A percentile compares a stretch with the other conserved stretches of the same genome.
Conservation (phyloP, 2,113 vertebrate species). For the Cochlearius cochlearius region DNA sequence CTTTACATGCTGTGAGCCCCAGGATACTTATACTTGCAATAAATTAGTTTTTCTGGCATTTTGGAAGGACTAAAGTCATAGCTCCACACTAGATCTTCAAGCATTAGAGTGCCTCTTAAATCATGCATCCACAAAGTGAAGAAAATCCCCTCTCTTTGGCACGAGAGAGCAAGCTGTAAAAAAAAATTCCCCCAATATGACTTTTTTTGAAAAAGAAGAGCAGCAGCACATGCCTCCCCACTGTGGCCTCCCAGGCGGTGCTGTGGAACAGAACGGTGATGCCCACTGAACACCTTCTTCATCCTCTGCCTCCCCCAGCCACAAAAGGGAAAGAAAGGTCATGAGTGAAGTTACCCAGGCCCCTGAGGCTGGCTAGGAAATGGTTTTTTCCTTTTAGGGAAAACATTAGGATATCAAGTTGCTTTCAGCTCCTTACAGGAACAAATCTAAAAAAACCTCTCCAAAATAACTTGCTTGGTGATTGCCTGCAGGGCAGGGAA, state of each 20-base stretch:
- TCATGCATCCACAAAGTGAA: background rate
- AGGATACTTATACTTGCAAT: background rate
- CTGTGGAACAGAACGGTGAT: fast-evolving
- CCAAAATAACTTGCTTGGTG: background rate
- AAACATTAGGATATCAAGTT: background rate
- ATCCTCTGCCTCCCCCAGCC: background rate
- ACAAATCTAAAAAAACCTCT: background rate
- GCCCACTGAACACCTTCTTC: background rate
- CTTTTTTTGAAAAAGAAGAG: background rate
- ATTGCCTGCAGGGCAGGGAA: background rate
- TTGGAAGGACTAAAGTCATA: background rate
- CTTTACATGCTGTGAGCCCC: background rate
- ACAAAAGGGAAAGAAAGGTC: background rate
- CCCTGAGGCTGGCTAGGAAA: background rate
- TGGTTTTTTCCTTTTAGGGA: background rate
- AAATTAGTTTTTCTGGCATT: background rate
- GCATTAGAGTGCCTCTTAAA: background rate
- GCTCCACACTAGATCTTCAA: background rate
- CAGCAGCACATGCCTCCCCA: background rate
- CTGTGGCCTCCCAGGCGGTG: background rate
- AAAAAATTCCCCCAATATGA: fast-evolving
- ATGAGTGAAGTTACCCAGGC: background rate
- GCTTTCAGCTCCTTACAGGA: background rate
- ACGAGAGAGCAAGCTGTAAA: background rate
- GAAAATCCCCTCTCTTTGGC: background rate